Percentiles rank a stretch among this genome's conserved stretches.
Evolutionary conservation across 2,797 vertebrate species (phyloP).

Genomic region (Eupleurogrammus muticus): DNA sequence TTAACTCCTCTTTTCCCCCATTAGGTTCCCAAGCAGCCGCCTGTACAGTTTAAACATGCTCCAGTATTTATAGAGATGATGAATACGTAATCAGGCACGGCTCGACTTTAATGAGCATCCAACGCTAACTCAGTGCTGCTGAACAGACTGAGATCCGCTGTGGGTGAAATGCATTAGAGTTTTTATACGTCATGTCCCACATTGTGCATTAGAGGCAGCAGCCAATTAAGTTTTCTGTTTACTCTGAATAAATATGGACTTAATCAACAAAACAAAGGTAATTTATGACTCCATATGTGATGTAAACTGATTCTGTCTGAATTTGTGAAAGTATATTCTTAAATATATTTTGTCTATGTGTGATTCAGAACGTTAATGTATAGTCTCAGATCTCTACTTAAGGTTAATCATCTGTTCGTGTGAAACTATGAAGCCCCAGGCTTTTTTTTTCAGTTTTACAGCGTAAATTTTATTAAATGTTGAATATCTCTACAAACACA

Average conservation of each 20-base stretch:
- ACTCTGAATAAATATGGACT: too few relatives aligned
- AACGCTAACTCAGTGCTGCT: neutral
- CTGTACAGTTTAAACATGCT: neutral
- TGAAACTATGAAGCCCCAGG: neutral
- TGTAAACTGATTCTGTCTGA: too few relatives aligned
- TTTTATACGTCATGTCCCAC: neutral
- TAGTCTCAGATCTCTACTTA: neutral
- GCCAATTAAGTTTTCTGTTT: too few relatives aligned
- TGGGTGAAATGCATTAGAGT: neutral
- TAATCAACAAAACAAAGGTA: too few relatives aligned
- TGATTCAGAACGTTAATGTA: neutral
- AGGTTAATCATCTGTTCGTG: neutral
- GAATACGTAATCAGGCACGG: neutral
- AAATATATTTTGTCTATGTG: too few relatives aligned
- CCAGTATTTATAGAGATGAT: neutral
- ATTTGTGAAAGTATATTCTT: too few relatives aligned
- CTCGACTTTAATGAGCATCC: neutral
- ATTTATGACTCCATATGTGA: too few relatives aligned
- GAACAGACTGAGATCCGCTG: neutral
- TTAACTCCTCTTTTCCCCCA: conserved; percentile 33
- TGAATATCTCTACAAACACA: too few relatives aligned
- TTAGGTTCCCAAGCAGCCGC: conserved; percentile 14
- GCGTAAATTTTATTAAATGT: too few relatives aligned
- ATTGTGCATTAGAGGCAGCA: too few relatives aligned
- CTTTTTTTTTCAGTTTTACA: too few relatives aligned